Conservation (phyloP, 2,113 vertebrate genomes). For the Hypomesus transpacificus region DNA sequence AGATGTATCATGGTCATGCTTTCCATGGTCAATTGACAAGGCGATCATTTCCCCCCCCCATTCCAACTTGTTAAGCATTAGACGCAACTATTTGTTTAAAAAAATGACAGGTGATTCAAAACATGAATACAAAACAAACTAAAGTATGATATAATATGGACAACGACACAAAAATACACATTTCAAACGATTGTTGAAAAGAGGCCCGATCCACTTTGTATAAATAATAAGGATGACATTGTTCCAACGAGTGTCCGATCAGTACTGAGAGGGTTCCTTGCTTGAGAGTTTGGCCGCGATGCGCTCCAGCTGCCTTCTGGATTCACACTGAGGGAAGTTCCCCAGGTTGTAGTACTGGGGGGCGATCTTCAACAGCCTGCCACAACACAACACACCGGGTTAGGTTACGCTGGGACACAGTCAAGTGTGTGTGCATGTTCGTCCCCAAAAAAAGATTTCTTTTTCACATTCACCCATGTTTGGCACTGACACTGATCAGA, state of each 20-base stretch:
- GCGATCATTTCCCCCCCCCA: too few relatives aligned
- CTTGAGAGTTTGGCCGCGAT: conserved; percentile 93
- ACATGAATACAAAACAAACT: too few relatives aligned
- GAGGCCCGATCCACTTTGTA: conserved; percentile 67
- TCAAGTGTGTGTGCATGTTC: conserved; percentile 25
- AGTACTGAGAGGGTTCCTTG: conserved; percentile 96
- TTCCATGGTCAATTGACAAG: too few relatives aligned
- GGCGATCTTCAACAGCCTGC: conserved; percentile 95
- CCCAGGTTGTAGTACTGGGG: conserved; percentile 97
- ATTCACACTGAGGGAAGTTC: conserved; percentile 98
- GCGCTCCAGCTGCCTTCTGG: conserved; percentile 95
- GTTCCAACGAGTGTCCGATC: conserved; percentile 50
- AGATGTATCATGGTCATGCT: too few relatives aligned
- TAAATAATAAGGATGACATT: conserved; percentile 16
- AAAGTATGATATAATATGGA: too few relatives aligned
- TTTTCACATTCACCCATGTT: not conserved
- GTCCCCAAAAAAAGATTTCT: not conserved
- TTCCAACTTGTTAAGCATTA: too few relatives aligned
- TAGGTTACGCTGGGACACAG: conserved; percentile 6
- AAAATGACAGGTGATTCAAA: too few relatives aligned
- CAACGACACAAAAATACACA: conserved; percentile 29
- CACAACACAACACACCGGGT: conserved; percentile 52
- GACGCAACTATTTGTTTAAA: too few relatives aligned
- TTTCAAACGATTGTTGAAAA: conserved; percentile 82
- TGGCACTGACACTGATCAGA: too few relatives aligned